These are phyloP conservation scores for Perca fluviatilis DNA, from an alignment of 2,113 vertebrate species.

Conservation along the genomic window DNA sequence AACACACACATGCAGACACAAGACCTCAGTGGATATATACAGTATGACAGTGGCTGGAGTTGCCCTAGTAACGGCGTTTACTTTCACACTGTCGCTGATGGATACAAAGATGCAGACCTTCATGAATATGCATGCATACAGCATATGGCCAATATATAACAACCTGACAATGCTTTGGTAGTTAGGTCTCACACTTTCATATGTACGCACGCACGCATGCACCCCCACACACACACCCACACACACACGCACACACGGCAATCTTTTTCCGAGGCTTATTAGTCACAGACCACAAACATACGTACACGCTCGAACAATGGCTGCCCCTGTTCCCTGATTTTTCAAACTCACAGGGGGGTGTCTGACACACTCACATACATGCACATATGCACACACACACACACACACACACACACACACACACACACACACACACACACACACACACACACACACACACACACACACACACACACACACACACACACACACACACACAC, in stretches of 20 bases:
- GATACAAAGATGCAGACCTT: slow-evolving; percentile 49
- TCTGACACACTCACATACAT: slow-evolving; percentile 42
- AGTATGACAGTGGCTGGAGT: slow-evolving; percentile 54
- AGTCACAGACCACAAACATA: slow-evolving; percentile 61
- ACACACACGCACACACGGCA: neutral
- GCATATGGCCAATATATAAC: slow-evolving; percentile 38
- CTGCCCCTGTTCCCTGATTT: slow-evolving; percentile 81
- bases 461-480: too few relatives aligned
- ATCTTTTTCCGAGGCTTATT: slow-evolving; percentile 51
- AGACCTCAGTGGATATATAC: slow-evolving; percentile 33
- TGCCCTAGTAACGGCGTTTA: slow-evolving; percentile 75
- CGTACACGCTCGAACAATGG: slow-evolving; percentile 47
- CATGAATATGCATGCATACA: slow-evolving; percentile 48
- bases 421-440: slow-evolving; percentile 30
- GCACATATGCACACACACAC: slow-evolving; percentile 16
- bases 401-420: slow-evolving; percentile 32
- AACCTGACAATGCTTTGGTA: slow-evolving; percentile 27
- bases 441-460: slow-evolving; percentile 30
- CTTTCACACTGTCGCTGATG: slow-evolving; percentile 44
- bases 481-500: slow-evolving; percentile 26
- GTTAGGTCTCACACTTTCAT: slow-evolving; percentile 18
- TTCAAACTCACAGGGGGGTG: slow-evolving; percentile 55
- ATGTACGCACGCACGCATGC: neutral
- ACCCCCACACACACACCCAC: neutral
- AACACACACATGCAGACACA: slow-evolving; percentile 30